Percentiles rank a stretch among this genome's conserved stretches.
Conservation (phyloP, 1,140 invertebrate species). For the Matsumurasca onukii region DNA sequence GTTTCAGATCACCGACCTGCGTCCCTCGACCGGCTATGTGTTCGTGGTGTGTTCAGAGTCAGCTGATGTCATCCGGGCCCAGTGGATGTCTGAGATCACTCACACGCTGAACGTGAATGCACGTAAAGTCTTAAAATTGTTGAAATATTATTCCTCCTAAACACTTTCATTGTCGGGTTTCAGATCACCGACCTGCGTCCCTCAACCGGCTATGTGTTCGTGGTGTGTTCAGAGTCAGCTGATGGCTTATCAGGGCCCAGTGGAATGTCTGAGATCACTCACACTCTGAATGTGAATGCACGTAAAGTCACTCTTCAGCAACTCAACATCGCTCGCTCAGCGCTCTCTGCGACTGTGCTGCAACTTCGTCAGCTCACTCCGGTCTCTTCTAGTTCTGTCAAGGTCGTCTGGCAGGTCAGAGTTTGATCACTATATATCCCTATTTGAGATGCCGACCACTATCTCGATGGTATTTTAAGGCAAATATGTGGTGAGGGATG, state of each 20-base stretch:
- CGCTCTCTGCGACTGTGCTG: slow-evolving; percentile 79
- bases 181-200: slow-evolving; percentile 67
- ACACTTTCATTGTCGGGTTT: slow-evolving; percentile 45
- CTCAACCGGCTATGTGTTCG: slow-evolving; percentile 83
- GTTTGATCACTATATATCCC: neutral
- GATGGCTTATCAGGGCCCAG: slow-evolving; percentile 75
- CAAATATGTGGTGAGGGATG: too few relatives aligned
- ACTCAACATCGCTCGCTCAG: slow-evolving; percentile 72
- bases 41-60: slow-evolving; percentile 88
- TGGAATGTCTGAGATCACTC: slow-evolving; percentile 58
- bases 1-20: slow-evolving; percentile 63
- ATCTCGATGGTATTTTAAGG: too few relatives aligned
- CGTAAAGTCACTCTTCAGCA: slow-evolving; percentile 69
- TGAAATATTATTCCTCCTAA: slow-evolving; percentile 46
- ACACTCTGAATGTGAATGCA: slow-evolving; percentile 65
- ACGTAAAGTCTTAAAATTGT: too few relatives aligned
- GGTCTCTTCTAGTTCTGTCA: slow-evolving; percentile 78
- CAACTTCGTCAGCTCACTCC: slow-evolving; percentile 75
- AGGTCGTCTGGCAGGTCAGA: slow-evolving; percentile 68
- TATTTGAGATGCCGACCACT: too few relatives aligned
- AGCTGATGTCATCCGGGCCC: too few relatives aligned
- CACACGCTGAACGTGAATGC: slow-evolving; percentile 66
- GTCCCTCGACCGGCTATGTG: slow-evolving; percentile 80
- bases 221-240: slow-evolving; percentile 82
- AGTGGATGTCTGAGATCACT: slow-evolving; percentile 60